Percentiles rank a stretch among this genome's conserved stretches.
Conservation (phyloP, 35 echinoderm and acorn worm species). For the Diadema setosum region DNA sequence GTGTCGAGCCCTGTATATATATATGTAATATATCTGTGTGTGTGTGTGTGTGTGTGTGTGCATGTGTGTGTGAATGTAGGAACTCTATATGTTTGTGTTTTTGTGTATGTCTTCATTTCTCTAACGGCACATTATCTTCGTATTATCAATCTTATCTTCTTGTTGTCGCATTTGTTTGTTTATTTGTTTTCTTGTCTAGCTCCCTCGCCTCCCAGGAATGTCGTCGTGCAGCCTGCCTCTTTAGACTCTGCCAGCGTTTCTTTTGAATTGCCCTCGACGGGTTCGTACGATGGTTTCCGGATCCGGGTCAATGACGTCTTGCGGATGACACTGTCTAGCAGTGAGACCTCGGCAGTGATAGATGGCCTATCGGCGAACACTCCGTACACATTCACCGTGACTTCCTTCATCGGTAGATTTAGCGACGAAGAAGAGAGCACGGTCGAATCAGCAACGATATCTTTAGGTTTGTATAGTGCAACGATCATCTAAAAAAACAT, state of each 20-base stretch:
- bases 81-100: no score
- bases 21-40: no score
- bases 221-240: background rate
- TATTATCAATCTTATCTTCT: no score
- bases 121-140: no score
- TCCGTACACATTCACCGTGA: background rate
- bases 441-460: no score
- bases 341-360: background rate
- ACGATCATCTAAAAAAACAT: no score
- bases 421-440: background rate
- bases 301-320: background rate
- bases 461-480: no score
- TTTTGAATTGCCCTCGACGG: background rate
- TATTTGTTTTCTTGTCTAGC: background rate
- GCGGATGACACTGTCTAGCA: background rate
- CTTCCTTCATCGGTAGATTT: background rate
- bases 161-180: no score
- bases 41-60: no score
- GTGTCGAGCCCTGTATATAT: no score
- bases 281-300: background rate
- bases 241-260: background rate
- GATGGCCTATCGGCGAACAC: background rate
- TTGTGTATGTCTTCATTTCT: no score
- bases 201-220: background rate
- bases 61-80: no score